phyloP scores from a whole-genome alignment of 1,140 invertebrate genomes.

The Steinernema feltiae region DNA sequence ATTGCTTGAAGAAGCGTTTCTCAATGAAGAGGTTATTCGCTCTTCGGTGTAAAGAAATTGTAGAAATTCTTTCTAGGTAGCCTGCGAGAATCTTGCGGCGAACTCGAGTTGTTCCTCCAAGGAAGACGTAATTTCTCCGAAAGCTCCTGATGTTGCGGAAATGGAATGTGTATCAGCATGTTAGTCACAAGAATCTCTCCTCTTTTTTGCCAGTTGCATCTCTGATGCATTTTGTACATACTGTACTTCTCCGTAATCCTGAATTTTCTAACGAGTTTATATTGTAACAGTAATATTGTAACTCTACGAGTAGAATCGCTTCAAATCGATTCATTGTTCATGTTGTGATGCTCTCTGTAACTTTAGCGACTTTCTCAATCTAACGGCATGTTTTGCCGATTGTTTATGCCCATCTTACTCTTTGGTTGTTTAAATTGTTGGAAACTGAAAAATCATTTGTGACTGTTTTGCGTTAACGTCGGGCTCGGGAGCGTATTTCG shows the following conservation, averaged over 20 bases:
- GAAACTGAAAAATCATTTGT: too few relatives aligned
- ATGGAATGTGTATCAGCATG: background rate
- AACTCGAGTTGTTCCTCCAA: background rate
- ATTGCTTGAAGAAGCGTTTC: background rate
- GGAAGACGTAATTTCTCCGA: background rate
- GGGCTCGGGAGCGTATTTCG: too few relatives aligned
- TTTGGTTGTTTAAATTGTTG: background rate
- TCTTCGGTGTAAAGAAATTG: too few relatives aligned
- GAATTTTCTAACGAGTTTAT: background rate
- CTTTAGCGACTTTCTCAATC: background rate
- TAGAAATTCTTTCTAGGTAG: too few relatives aligned
- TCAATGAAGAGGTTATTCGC: too few relatives aligned
- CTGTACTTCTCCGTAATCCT: background rate
- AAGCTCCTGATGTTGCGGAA: background rate
- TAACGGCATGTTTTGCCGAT: background rate
- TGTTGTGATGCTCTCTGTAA: background rate
- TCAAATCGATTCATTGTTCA: background rate
- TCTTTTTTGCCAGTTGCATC: background rate
- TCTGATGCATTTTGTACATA: background rate
- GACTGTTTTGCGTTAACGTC: too few relatives aligned
- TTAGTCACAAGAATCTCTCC: background rate
- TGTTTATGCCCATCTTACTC: background rate
- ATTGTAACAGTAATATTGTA: background rate
- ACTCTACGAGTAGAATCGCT: background rate
- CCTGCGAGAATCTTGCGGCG: too few relatives aligned